These are phyloP conservation scores for Beris morrisii DNA, from an alignment of 2,888 invertebrate genomes.

Conservation along the genomic window DNA sequence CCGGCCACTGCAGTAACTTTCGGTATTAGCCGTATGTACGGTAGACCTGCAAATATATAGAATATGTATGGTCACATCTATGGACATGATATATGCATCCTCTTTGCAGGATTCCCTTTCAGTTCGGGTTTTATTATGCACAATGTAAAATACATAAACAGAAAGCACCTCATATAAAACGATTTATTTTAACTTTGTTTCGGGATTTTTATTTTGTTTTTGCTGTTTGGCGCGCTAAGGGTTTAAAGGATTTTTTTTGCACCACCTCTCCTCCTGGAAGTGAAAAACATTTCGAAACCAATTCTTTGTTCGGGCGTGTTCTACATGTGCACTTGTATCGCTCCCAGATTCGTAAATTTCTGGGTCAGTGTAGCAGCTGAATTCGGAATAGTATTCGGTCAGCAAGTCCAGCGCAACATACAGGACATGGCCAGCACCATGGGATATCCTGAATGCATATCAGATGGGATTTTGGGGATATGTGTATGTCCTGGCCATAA, in stretches of 20 bases:
- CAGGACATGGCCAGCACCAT: slow-evolving; percentile 18
- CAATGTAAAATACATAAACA: slow-evolving; percentile 3
- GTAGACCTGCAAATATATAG: slow-evolving; percentile 62
- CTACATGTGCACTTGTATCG: slow-evolving; percentile 15
- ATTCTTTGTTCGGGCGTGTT: slow-evolving; percentile 19
- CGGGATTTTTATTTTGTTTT: slow-evolving; percentile 23
- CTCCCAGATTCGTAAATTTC: slow-evolving; percentile 30
- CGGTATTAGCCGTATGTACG: slow-evolving; percentile 76
- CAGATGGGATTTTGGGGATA: slow-evolving; percentile 26
- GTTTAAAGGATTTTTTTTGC: background rate
- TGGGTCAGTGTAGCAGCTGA: slow-evolving; percentile 27
- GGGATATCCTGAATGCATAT: slow-evolving; percentile 28
- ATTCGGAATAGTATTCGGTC: slow-evolving; percentile 19
- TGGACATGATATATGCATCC: background rate
- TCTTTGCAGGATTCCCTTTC: slow-evolving; percentile 1
- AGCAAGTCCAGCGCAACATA: slow-evolving; percentile 3
- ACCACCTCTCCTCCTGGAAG: slow-evolving; percentile 13
- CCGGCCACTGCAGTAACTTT: slow-evolving; percentile 82
- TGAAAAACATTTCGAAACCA: slow-evolving; percentile 27
- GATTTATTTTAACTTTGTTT: background rate
- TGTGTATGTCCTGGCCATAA: slow-evolving; percentile 4
- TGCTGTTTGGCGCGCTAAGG: background rate
- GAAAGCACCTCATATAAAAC: slow-evolving; percentile 25
- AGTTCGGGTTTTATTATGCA: background rate
- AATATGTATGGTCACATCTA: background rate